Percentiles rank a stretch among this genome's conserved stretches.
phyloP scores from a whole-genome alignment of 2,888 invertebrate species.

The Macropis europaea region DNA sequence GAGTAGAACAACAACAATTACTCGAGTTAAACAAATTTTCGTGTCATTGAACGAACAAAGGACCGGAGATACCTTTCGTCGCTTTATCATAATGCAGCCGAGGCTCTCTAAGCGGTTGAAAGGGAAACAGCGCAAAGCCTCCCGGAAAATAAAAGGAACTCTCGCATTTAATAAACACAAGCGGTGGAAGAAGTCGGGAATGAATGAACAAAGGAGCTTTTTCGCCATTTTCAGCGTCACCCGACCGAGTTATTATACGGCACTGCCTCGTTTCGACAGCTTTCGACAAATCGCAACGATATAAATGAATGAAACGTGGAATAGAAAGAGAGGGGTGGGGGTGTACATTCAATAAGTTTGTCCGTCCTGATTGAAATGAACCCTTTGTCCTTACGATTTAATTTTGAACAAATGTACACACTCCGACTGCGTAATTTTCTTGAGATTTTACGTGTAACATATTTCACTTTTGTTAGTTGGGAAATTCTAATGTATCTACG shows the following conservation, averaged over 20 bases:
- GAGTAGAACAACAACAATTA: conserved; percentile 34
- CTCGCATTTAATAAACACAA: conserved; percentile 31
- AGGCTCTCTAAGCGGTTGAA: background rate
- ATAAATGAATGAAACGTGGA: background rate
- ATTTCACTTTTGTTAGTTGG: no score
- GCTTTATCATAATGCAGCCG: conserved; percentile 28
- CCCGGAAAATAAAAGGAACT: conserved; percentile 10
- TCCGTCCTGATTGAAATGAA: background rate
- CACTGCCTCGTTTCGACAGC: background rate
- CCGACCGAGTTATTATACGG: conserved; percentile 19
- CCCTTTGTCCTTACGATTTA: no score
- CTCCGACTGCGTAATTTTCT: no score
- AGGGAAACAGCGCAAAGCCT: conserved; percentile 12
- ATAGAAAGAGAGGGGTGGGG: background rate
- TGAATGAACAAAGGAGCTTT: conserved; percentile 23
- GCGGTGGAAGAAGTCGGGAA: conserved; percentile 7
- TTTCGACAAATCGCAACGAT: background rate
- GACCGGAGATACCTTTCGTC: conserved; percentile 14
- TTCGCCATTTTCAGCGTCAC: conserved; percentile 11
- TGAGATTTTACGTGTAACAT: no score
- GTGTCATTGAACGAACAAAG: conserved; percentile 33
- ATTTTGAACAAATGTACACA: no score
- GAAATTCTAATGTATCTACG: no score
- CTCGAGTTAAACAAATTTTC: conserved; percentile 47
- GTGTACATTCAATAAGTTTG: background rate